Percentiles rank a stretch among this genome's conserved stretches.
phyloP scores from a whole-genome alignment of 2,888 invertebrate genomes.

The Ectemnius lituratus region DNA sequence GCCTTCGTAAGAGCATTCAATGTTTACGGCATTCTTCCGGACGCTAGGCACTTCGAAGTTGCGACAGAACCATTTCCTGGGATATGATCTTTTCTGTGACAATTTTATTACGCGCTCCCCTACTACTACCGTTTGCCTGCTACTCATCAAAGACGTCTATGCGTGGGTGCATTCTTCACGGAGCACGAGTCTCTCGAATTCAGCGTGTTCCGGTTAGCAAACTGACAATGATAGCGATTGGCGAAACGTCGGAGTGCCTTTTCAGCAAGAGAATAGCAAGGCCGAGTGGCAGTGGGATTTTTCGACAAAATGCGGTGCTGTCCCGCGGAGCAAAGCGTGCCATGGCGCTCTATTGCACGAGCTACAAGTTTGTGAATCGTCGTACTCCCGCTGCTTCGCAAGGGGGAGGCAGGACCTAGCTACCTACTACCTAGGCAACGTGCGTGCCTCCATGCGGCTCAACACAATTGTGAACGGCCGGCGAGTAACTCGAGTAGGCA shows the following conservation, averaged over 20 bases:
- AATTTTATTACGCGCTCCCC: too few species aligned
- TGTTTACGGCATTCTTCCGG: background rate
- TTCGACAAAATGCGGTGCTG: background rate
- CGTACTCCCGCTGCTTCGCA: slow-evolving; percentile 24
- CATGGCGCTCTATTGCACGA: slow-evolving; percentile 52
- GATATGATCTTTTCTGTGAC: too few species aligned
- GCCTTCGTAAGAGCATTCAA: background rate
- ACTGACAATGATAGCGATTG: background rate
- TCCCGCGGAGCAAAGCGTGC: slow-evolving; percentile 11
- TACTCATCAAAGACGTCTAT: too few species aligned
- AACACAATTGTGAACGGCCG: slow-evolving; percentile 64
- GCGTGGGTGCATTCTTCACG: too few species aligned
- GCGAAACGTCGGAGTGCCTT: background rate
- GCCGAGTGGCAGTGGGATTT: background rate
- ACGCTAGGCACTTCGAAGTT: too few species aligned
- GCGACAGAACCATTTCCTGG: too few species aligned
- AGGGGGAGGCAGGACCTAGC: slow-evolving; percentile 1
- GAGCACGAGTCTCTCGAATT: too few species aligned
- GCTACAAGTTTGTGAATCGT: slow-evolving; percentile 56
- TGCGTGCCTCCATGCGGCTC: slow-evolving; percentile 32
- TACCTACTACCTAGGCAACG: slow-evolving; percentile 8
- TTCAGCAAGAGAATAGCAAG: background rate
- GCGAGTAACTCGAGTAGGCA: slow-evolving; percentile 68
- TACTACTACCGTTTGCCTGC: too few species aligned
- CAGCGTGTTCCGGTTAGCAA: too few species aligned